A percentile compares a stretch with the other conserved stretches of the same genome.
phyloP scores from a whole-genome alignment of 2,888 invertebrate genomes.

The Pterobdella sp. region DNA sequence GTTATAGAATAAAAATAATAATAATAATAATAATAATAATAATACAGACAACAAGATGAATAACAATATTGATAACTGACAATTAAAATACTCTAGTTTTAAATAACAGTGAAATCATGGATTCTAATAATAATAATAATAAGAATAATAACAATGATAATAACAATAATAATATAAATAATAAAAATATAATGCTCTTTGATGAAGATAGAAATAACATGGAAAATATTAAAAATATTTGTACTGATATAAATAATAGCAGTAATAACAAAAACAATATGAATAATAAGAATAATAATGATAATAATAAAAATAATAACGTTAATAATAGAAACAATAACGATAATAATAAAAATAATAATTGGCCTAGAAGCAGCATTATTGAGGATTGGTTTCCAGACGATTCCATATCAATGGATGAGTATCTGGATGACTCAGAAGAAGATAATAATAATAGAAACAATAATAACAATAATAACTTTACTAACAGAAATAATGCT shows the following conservation, averaged over 20 bases:
- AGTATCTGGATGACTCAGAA: neutral
- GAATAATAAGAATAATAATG: neutral
- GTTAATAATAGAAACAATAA: neutral
- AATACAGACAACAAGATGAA: neutral
- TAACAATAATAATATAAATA: neutral
- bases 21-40: neutral
- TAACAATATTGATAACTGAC: too few species aligned
- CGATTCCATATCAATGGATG: neutral
- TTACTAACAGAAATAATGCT: neutral
- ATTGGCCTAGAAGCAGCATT: neutral
- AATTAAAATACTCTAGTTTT: neutral
- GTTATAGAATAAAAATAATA: neutral
- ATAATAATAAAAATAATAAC: neutral
- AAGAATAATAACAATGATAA: neutral
- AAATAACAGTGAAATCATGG: neutral
- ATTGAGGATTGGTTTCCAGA: conserved; percentile 5
- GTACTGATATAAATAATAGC: neutral
- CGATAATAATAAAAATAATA: neutral
- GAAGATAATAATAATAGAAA: neutral
- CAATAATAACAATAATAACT: neutral
- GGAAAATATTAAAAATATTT: neutral
- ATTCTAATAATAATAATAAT: neutral
- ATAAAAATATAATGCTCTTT: neutral
- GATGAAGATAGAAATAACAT: neutral
- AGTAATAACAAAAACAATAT: neutral